A percentile compares a stretch with the other conserved stretches of the same genome.
Evolutionary conservation across 2,888 invertebrate genomes (phyloP).

Genomic region (Neoitamus cyanurus): DNA sequence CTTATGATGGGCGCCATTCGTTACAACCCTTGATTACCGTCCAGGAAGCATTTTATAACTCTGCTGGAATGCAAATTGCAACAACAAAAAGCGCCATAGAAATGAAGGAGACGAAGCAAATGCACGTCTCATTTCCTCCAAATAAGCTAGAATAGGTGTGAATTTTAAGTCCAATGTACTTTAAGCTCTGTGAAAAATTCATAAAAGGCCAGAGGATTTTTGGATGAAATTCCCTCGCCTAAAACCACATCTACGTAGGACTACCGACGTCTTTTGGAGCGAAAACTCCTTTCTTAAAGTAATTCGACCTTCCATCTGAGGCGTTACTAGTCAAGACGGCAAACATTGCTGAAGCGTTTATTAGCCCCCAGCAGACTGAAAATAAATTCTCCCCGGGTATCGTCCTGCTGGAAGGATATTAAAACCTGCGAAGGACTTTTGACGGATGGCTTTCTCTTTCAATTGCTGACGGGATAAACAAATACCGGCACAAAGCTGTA

Average conservation of each 20-base stretch:
- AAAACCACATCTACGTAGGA: not conserved
- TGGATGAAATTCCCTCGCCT: not conserved
- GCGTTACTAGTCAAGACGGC: not conserved
- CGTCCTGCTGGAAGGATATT: not conserved
- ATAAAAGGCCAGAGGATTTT: not conserved
- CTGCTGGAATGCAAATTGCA: not conserved
- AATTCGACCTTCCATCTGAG: not conserved
- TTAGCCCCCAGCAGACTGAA: not conserved
- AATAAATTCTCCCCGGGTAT: not conserved
- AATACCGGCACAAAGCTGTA: not conserved
- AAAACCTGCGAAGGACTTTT: not conserved
- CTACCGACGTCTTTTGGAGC: not conserved
- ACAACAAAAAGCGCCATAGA: not conserved
- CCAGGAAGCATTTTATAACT: not conserved
- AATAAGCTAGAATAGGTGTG: not conserved
- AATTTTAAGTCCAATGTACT: not conserved
- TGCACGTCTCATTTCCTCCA: not conserved
- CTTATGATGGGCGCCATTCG: not conserved
- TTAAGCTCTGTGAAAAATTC: not conserved
- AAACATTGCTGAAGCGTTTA: conserved; percentile 10
- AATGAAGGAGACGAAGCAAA: not conserved
- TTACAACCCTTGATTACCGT: not conserved
- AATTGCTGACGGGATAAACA: not conserved
- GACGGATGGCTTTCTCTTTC: conserved; percentile 3
- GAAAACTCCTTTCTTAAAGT: not conserved